Percentiles rank a stretch among this genome's conserved stretches.
These are phyloP conservation scores for Nemopilema nomurai DNA, from an alignment of 30 jellyfish, hydroid and myxozoan species.

Conservation along the genomic window DNA sequence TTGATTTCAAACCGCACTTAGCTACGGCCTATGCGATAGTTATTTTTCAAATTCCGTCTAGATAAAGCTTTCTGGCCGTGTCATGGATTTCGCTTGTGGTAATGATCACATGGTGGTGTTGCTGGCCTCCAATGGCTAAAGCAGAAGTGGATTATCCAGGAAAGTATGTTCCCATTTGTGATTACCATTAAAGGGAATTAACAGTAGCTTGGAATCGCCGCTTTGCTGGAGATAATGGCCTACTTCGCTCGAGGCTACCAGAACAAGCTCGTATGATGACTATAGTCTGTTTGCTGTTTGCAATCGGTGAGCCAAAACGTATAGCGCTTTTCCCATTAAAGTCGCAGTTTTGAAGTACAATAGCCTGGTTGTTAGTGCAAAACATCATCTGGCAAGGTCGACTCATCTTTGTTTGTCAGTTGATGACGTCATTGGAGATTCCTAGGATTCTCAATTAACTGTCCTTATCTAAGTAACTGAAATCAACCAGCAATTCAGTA, in stretches of 20 bases:
- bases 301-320: no score
- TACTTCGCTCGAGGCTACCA: background rate
- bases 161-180: background rate
- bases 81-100: constrained; percentile 52
- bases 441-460: no score
- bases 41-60: background rate
- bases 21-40: background rate
- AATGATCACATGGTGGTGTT: constrained; percentile 53
- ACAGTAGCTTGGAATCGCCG: background rate
- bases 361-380: no score
- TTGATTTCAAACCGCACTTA: background rate
- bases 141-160: background rate
- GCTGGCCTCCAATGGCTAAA: background rate
- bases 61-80: constrained; percentile 57
- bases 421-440: no score
- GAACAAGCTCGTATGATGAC: background rate
- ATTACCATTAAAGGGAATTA: background rate
- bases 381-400: no score
- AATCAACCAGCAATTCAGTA: no score
- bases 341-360: no score
- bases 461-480: no score
- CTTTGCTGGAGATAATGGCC: background rate
- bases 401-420: no score
- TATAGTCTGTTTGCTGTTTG: background rate
- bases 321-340: no score